Evolutionary conservation across 1,140 invertebrate genomes (phyloP).

Genomic region (Formica exsecta): DNA sequence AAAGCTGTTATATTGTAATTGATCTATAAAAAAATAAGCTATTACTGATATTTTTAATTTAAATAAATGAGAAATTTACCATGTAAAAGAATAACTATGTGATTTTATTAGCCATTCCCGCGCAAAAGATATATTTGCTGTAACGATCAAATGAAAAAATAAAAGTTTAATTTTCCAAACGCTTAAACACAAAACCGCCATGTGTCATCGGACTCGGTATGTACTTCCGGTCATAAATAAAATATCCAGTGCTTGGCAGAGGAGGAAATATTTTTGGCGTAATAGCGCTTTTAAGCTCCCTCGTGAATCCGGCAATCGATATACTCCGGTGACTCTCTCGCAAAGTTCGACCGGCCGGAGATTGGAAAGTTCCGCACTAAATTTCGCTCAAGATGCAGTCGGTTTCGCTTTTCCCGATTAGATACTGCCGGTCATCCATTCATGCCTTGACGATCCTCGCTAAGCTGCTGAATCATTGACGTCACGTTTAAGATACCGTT

Average conservation of each 20-base stretch:
- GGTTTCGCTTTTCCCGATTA: constrained; percentile 34
- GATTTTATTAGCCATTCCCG: not conserved
- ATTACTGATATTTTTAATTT: not conserved
- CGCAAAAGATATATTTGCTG: not conserved
- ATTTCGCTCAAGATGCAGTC: constrained; percentile 40
- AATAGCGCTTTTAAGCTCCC: constrained; percentile 29
- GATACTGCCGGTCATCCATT: constrained; percentile 20
- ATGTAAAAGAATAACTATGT: not conserved
- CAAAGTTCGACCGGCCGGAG: constrained; percentile 26
- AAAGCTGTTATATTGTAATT: not conserved
- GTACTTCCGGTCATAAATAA: constrained; percentile 20
- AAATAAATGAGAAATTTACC: not conserved
- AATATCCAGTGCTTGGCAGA: not conserved
- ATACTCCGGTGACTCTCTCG: constrained; percentile 35
- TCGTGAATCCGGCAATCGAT: constrained; percentile 47
- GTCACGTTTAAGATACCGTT: constrained; percentile 32
- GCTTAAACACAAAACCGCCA: not conserved
- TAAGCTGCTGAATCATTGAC: constrained; percentile 31
- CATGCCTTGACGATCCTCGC: constrained; percentile 11
- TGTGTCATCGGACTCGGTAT: not conserved
- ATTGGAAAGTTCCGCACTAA: constrained; percentile 60
- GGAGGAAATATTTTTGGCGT: constrained; percentile 33
- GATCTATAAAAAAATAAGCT: not conserved
- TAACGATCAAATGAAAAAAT: not conserved
- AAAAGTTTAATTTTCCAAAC: not conserved